Conservation (phyloP, 2,797 vertebrate genomes). For the Parauchenoglanis ngamensis region DNA sequence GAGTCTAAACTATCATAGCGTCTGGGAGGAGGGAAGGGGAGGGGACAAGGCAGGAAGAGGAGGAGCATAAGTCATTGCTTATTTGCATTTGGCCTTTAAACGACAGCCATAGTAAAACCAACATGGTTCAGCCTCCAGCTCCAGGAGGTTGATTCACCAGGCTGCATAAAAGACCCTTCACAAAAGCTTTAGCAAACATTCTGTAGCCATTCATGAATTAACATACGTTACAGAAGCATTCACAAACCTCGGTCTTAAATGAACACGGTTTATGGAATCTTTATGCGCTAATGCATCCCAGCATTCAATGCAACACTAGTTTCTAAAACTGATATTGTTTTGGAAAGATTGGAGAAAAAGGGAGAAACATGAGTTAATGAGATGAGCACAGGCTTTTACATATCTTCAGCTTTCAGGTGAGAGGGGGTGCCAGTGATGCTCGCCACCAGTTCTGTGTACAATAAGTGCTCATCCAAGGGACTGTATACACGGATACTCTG, state of each 20-base stretch:
- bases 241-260: neutral
- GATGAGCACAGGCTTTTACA: conserved; percentile 27
- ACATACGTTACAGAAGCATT: neutral
- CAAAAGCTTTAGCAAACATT: conserved; percentile 29
- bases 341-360: conserved; percentile 10
- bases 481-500: conserved; percentile 40
- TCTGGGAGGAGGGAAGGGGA: conserved; percentile 81
- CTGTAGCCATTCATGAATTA: neutral
- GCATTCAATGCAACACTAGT: conserved; percentile 52
- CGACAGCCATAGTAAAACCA: conserved; percentile 39
- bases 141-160: conserved; percentile 43
- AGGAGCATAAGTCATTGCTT: conserved; percentile 77
- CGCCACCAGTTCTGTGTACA: conserved; percentile 13
- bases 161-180: conserved; percentile 57
- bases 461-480: conserved; percentile 27
- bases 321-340: conserved; percentile 48
- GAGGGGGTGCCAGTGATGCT: conserved; percentile 5
- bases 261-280: neutral
- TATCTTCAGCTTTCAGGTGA: conserved; percentile 35
- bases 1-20: conserved; percentile 93
- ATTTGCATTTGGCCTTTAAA: conserved; percentile 62
- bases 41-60: conserved; percentile 77
- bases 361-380: conserved; percentile 33
- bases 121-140: conserved; percentile 41
- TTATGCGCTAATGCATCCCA: conserved; percentile 44